These are phyloP conservation scores for Perca flavescens DNA, from an alignment of 2,113 vertebrate species.

Conservation along the genomic window DNA sequence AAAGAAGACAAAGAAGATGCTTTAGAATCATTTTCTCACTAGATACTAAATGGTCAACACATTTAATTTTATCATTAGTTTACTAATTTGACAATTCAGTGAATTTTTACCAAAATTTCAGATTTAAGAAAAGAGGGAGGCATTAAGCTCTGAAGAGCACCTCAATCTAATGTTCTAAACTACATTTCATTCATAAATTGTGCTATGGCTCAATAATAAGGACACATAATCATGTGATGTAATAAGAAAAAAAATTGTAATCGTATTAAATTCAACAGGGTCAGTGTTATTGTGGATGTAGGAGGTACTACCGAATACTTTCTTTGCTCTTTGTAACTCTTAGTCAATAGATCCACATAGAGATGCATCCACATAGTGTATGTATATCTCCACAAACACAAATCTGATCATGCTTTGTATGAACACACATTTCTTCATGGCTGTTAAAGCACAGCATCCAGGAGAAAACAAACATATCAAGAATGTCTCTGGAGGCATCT, in stretches of 20 bases:
- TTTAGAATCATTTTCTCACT: not conserved
- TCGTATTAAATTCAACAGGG: constrained; percentile 27
- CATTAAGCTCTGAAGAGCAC: not conserved
- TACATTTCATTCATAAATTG: constrained; percentile 16
- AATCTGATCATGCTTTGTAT: constrained; percentile 4
- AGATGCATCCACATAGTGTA: not conserved
- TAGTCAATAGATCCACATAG: constrained; percentile 30
- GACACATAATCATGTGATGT: constrained; percentile 44
- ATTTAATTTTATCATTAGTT: not conserved
- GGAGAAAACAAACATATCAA: constrained; percentile 73
- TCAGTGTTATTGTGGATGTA: constrained; percentile 10
- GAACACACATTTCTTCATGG: constrained; percentile 43
- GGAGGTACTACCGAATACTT: not conserved
- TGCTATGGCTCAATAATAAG: constrained; percentile 19
- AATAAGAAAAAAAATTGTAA: constrained; percentile 3
- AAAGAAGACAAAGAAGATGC: not conserved
- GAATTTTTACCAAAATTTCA: not conserved
- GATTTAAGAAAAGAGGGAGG: not conserved
- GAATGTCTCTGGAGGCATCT: constrained; percentile 67
- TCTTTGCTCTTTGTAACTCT: constrained; percentile 27
- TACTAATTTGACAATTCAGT: not conserved
- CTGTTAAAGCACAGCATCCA: constrained; percentile 50
- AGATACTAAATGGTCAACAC: not conserved
- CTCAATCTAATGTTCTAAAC: not conserved
- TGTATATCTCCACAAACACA: constrained; percentile 10